phyloP scores from a whole-genome alignment of 2,797 vertebrate genomes.

The Sebastes steindachneri region DNA sequence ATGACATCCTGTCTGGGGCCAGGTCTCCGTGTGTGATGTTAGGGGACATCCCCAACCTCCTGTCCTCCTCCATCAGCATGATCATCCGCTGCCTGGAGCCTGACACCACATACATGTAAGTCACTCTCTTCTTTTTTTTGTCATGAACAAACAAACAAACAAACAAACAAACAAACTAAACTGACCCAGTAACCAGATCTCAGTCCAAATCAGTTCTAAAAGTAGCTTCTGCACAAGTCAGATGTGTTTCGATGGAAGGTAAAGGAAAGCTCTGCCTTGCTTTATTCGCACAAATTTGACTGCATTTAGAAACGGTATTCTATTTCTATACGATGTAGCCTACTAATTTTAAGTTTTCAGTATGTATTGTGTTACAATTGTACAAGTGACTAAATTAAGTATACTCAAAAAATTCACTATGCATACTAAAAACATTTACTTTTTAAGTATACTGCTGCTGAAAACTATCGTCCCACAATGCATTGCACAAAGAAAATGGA shows the following conservation, averaged over 20 bases:
- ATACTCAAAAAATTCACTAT: background rate
- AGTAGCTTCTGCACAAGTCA: background rate
- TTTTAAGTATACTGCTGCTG: background rate
- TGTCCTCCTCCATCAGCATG: conserved; percentile 92
- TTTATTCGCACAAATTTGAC: background rate
- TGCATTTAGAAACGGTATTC: background rate
- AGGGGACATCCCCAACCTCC: conserved; percentile 91
- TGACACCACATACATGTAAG: conserved; percentile 97
- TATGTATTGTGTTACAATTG: background rate
- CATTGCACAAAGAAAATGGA: background rate
- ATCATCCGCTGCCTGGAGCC: conserved; percentile 95
- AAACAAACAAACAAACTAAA: background rate
- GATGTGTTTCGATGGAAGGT: background rate
- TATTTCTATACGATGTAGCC: background rate
- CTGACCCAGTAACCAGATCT: background rate
- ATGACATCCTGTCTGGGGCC: conserved; percentile 96
- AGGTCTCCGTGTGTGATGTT: conserved; percentile 98
- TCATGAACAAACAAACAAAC: background rate
- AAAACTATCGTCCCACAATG: background rate
- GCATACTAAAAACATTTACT: background rate
- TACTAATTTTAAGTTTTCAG: background rate
- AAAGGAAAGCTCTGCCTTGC: background rate
- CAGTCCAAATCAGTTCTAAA: background rate
- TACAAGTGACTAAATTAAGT: background rate
- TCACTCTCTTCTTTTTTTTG: conserved; percentile 13